Base-by-base conservation (phyloP, 1,140 invertebrate species). In the Calephelis virginiensis region DNA sequence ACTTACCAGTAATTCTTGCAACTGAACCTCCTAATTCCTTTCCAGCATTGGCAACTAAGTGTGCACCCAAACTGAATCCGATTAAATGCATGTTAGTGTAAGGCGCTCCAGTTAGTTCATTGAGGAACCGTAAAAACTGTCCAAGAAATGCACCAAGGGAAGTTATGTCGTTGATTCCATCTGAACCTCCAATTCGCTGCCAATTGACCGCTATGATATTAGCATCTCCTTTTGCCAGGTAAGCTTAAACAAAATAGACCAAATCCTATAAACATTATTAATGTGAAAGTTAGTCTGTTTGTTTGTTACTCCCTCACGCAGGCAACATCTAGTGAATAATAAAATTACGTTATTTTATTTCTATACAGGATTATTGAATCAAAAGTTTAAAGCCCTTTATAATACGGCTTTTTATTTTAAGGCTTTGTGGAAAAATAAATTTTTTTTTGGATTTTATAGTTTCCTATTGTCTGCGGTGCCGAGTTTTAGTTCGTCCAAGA, bases 1-100 rank as follows among this genome's bases (percentile, higher is more conserved):
- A 43, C 40, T 43, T 50, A 83, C 81, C 81, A 45, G 81, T 83
- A 43, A 83, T 60, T 64, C 81, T 74, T 11, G 74, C 78, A 8
- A 75, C 69, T 70, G 64, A 68, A 37, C 84, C 84, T 37, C 71
- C 66, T 7, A 81, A 62, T 60, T 74, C 73, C 38, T 85, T 74
- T 4, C 85, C 86, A 65, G 96, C 95, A 78, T 97, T 97, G 1
- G 97, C 97, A 0, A 97, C 96, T 0, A 98, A 94, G 77, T 99
- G 98, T 7, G 96, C 96, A 0, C 97, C 97, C 62, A 96, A 85
- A 70, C 95, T 95, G 85, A 98, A 98, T 0, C 97, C 97, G 75
- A 98, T 96, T 38, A 98, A 74, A 79, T 98, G 97, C 64, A 97
- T 92, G 70, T 92, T 90, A 37, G 92, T 86, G 49, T 71, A 78